Evolutionary conservation across 2,888 invertebrate genomes (phyloP).

Genomic region (Trichogramma evanescens): DNA sequence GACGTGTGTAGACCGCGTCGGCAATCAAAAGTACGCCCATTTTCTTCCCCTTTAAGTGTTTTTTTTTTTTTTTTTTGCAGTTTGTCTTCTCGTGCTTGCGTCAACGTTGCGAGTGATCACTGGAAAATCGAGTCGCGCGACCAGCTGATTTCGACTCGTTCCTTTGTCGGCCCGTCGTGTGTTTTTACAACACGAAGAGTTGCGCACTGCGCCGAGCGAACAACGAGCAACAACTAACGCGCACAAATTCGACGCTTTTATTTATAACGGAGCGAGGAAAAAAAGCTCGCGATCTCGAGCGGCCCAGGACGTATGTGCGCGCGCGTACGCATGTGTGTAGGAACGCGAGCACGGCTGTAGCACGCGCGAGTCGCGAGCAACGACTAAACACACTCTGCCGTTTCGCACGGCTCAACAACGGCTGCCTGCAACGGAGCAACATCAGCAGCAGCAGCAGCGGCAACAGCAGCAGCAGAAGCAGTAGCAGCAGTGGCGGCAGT

Average conservation of each 20-base stretch:
- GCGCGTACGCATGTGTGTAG: not conserved
- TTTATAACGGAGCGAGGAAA: not conserved
- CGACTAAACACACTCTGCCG: conserved; percentile 33
- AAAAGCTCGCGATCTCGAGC: not conserved
- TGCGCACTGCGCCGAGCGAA: no score
- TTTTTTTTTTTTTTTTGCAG: not conserved
- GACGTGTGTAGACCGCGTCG: conserved; percentile 26
- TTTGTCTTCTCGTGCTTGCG: conserved; percentile 14
- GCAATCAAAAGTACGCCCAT: conserved; percentile 45
- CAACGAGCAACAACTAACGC: not conserved
- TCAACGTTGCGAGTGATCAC: not conserved
- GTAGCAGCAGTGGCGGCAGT: conserved; percentile 10
- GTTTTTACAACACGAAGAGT: no score
- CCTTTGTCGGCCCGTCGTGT: not conserved
- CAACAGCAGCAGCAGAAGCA: no score
- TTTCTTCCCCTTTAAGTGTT: conserved; percentile 22
- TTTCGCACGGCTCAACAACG: conserved; percentile 24
- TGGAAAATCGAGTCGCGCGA: conserved; percentile 2
- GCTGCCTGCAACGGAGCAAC: conserved; percentile 20
- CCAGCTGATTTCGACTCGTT: conserved; percentile 16
- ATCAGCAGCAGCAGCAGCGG: no score
- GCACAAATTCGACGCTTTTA: not conserved
- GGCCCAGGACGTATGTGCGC: not conserved
- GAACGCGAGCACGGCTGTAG: conserved; percentile 20
- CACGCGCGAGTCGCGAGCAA: conserved; percentile 41